Base-by-base conservation (phyloP, 2,113 vertebrate species). In the Chunga burmeisteri region DNA sequence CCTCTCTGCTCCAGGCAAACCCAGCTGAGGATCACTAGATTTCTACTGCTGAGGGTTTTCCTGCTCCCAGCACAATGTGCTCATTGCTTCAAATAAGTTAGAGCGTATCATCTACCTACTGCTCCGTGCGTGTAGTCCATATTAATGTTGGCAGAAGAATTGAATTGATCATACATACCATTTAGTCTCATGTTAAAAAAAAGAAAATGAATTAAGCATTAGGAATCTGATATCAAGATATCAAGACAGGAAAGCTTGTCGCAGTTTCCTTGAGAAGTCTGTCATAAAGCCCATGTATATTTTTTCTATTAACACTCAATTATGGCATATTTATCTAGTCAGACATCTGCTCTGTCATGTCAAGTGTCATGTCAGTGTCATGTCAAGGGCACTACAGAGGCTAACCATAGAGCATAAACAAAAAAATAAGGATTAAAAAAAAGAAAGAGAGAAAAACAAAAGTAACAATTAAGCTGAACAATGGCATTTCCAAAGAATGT, bases 251-350 rank as follows among this genome's bases (percentile, higher is more conserved):
- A 93, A 94, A 83, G 20, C 34, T 50, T 92, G 36, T 79, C 2
- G 3, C 2, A 5, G 16, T 38, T 88, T 88, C 50, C 52, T 90
- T 71, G 66, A 74, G 40, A 68, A 53, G 13, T 59, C 38, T 91
- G 44, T 61, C 44, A 25, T 75, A 75, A 88, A 89, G 49, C 10
- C 38, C 26, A 19, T 81, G 56, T 71, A 52, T 90, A 71, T 80
- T 74, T 81, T 91, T 79, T 53, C 63, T 74, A 59, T 86, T 92
- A 94, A 56, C 36, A 79, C 25, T 75, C 42, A 90, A 61, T 95
- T 89, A 72, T 19, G 77, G 23, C 0, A 1, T 77, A 88, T 47
- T 91, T 92, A 86, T 73, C 30, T 65, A 52, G 27, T 86, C 82
- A 79, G 47, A 75, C 47, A 53, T 65, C 52, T 86, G 61, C 55